These are phyloP conservation scores for Lathronympha strigana DNA, from an alignment of 2,888 invertebrate genomes.

Conservation along the genomic window DNA sequence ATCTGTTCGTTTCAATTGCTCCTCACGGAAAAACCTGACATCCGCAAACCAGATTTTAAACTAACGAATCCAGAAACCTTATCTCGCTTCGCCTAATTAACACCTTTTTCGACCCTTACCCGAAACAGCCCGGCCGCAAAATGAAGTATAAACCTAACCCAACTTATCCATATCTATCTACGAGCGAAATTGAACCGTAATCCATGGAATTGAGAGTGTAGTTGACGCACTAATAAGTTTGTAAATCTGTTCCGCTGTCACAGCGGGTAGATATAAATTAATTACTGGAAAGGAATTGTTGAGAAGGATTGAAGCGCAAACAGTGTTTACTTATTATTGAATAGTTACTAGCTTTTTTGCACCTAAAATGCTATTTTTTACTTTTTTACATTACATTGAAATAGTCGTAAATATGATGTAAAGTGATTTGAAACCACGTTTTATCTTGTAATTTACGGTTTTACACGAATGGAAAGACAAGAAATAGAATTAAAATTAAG, in stretches of 20 bases:
- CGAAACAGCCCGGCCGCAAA: slow-evolving; percentile 31
- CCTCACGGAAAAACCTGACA: background rate
- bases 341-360: background rate
- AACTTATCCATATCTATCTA: slow-evolving; percentile 8
- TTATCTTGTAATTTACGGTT: no score
- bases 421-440: no score
- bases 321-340: background rate
- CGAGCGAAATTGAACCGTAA: background rate
- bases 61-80: slow-evolving; percentile 31
- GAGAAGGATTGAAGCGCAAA: slow-evolving; percentile 11
- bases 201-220: background rate
- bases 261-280: slow-evolving; percentile 37
- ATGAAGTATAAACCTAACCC: slow-evolving; percentile 32
- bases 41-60: slow-evolving; percentile 18
- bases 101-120: slow-evolving; percentile 40
- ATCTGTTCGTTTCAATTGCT: background rate
- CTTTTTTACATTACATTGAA: no score
- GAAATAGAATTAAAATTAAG: no score
- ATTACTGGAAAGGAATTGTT: slow-evolving; percentile 34
- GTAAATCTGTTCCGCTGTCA: slow-evolving; percentile 34
- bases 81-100: slow-evolving; percentile 37
- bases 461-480: no score
- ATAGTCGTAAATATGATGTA: no score
- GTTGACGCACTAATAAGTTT: background rate
- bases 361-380: no score